These are phyloP conservation scores for Stigmatopora nigra DNA, from an alignment of 2,113 vertebrate species.

Conservation along the genomic window DNA sequence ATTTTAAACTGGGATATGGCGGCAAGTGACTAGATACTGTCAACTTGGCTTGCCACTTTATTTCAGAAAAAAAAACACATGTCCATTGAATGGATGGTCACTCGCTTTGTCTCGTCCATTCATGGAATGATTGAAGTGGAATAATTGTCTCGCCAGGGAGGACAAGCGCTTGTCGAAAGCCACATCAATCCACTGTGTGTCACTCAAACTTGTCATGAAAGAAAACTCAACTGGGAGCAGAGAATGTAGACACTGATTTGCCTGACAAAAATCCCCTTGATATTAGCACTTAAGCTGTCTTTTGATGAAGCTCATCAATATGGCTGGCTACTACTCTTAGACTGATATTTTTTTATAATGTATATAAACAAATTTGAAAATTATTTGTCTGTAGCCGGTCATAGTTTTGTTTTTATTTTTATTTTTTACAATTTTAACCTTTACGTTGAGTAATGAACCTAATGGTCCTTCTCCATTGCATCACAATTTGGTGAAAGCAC, in stretches of 20 bases:
- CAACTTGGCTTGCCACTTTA: constrained; percentile 28
- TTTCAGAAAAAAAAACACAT: constrained; percentile 36
- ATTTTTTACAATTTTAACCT: background rate
- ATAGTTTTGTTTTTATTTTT: too few relatives aligned
- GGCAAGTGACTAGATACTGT: constrained; percentile 13
- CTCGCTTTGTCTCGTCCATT: constrained; percentile 41
- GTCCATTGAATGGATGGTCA: constrained; percentile 13
- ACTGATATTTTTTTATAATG: constrained; percentile 23
- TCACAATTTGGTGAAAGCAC: too few relatives aligned
- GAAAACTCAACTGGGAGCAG: constrained; percentile 30
- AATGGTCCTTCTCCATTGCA: too few relatives aligned
- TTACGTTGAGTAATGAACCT: background rate
- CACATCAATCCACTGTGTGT: constrained; percentile 55
- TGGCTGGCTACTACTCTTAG: constrained; percentile 15
- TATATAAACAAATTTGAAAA: too few relatives aligned
- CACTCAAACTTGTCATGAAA: constrained; percentile 55
- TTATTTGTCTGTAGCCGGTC: too few relatives aligned
- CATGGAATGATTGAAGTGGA: constrained; percentile 35
- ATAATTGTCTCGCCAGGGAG: constrained; percentile 37
- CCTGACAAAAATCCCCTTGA: constrained; percentile 63
- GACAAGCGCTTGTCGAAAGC: constrained; percentile 24
- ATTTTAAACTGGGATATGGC: constrained; percentile 14
- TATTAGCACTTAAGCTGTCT: constrained; percentile 46
- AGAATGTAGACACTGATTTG: constrained; percentile 55
- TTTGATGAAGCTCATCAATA: constrained; percentile 53